Base-by-base conservation (phyloP, 92 coral and sea anemone species). In the Hydrozoanthus gracilis region DNA sequence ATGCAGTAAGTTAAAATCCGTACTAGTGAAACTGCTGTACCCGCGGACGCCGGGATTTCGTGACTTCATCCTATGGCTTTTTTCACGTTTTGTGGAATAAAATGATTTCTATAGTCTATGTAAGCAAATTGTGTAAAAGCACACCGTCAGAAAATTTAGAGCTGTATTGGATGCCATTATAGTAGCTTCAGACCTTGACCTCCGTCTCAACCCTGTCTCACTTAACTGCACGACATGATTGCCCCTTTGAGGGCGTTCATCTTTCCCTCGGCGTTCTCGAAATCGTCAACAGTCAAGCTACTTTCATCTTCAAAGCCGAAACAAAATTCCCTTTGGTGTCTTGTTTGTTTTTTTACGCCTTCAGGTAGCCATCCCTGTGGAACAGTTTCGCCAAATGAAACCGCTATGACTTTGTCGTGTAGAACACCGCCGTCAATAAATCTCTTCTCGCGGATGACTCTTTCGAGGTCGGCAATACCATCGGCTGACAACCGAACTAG, bases 351-450 rank as follows among this genome's bases (percentile, higher is more conserved):
- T n/a, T 72, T 27, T 5, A 94, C 62, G 8, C 95, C 97, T 3
- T 15, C 44, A 4, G 98, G 98, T 8, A 98, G 94, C 99, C 98
- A 96, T 44, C 92, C 93, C 5, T 90, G 44, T 1, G 95, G 82
- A 7, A 93, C 74, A 46, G 82, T 77, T 13, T 83, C 87, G 8
- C 99, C 99, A 72, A 96, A 96, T 2, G 99, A 88, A 13, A 96
- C 91, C 10, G 94, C 90, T 44, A 96, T 79, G 44, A 96, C 88
- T 64, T 93, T 90, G 14, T 89, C 94, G 52, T 96, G 95, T 62
- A 96, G 91, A 82, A 73, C 75, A 46, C 87, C 92, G 72, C 89
- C 86, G 72, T 88, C 94, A 4, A 93, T 86, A 62, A 91, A 92
- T 45, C 87, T 61, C 74, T 93, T 95, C 9, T 87, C 90, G 8